These are phyloP conservation scores for Muraenolepis orangiensis DNA, from an alignment of 2,797 vertebrate genomes.

Conservation along the genomic window DNA sequence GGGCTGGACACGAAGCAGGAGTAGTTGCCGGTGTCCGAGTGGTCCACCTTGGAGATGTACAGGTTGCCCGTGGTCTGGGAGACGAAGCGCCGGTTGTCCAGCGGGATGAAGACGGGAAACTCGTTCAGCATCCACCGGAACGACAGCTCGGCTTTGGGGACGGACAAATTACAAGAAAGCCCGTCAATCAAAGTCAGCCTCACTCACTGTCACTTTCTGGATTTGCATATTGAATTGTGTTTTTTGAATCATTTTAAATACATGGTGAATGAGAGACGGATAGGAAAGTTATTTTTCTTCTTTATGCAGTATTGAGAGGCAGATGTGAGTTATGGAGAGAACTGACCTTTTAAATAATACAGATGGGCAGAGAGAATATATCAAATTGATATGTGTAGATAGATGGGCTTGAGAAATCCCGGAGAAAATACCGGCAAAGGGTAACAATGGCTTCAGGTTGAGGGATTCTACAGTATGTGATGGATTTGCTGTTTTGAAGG, in stretches of 20 bases:
- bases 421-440: constrained; percentile 16
- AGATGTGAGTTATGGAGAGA: constrained; percentile 5
- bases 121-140: constrained; percentile 98
- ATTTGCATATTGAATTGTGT: too few species aligned
- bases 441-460: constrained; percentile 37
- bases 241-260: constrained; percentile 39
- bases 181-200: too few species aligned
- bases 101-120: constrained; percentile 89
- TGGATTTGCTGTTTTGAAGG: constrained; percentile 3
- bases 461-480: background rate
- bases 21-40: constrained; percentile 91
- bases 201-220: too few species aligned
- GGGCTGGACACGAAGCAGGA: constrained; percentile 93
- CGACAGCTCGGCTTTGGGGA: constrained; percentile 82
- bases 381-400: background rate
- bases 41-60: constrained; percentile 93
- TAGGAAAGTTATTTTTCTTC: background rate
- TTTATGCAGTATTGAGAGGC: constrained; percentile 13
- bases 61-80: constrained; percentile 95
- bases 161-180: constrained; percentile 12
- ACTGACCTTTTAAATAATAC: background rate
- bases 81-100: constrained; percentile 90
- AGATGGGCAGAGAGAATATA: background rate
- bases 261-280: constrained; percentile 31
- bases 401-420: background rate